Evolutionary conservation across 2,113 vertebrate species (phyloP).

Genomic region (Oryctolagus cuniculus): DNA sequence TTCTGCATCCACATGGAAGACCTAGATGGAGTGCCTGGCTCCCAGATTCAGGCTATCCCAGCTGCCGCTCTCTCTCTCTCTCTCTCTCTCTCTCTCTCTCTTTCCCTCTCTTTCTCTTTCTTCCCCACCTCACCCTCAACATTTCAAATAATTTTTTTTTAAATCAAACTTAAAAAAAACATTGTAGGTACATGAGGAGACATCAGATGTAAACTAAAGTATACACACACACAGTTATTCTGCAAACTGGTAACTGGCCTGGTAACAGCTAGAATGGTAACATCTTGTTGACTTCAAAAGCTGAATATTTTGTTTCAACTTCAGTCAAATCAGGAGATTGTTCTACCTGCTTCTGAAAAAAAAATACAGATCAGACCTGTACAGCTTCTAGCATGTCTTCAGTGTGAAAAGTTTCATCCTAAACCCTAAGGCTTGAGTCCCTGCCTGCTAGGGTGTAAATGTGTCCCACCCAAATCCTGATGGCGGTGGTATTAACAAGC

Average conservation of each 20-base stretch:
- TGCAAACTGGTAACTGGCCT: not conserved
- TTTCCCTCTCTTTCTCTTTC: too few relatives aligned
- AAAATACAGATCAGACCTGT: not conserved
- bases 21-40: too few relatives aligned
- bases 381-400: not conserved
- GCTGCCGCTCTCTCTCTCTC: too few relatives aligned
- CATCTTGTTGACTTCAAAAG: slow-evolving; percentile 16
- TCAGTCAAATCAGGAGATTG: not conserved
- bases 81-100: too few relatives aligned
- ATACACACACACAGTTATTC: not conserved
- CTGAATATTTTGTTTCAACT: slow-evolving; percentile 8
- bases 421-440: not conserved
- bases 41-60: too few relatives aligned
- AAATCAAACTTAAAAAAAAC: not conserved
- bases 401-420: not conserved
- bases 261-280: slow-evolving; percentile 15
- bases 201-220: not conserved
- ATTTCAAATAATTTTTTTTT: too few relatives aligned
- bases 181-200: not conserved
- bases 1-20: too few relatives aligned
- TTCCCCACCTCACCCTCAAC: too few relatives aligned
- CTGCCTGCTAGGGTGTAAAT: not conserved
- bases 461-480: not conserved
- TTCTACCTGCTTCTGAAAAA: not conserved
- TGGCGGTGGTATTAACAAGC: not conserved